Evolutionary conservation across 2,888 invertebrate species (phyloP).

Genomic region (Aspidapion aeneum): DNA sequence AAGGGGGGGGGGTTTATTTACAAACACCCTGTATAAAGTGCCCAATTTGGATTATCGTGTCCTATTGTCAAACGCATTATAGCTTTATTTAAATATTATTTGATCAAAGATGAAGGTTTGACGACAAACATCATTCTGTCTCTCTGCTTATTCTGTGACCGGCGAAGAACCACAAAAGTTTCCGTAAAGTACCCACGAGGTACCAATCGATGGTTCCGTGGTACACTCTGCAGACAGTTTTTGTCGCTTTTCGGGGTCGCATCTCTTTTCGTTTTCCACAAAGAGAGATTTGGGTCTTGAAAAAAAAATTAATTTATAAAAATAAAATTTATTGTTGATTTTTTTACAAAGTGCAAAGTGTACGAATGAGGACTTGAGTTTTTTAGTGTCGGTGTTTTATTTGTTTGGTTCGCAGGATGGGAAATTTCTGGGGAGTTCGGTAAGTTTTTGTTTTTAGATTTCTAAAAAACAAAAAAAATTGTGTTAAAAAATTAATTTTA

Average conservation of each 20-base stretch:
- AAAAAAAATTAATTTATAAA: not conserved
- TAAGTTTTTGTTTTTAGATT: not conserved
- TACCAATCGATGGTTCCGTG: not conserved
- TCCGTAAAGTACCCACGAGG: not conserved
- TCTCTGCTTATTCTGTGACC: no score
- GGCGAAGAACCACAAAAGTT: not conserved
- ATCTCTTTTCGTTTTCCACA: not conserved
- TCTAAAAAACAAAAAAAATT: no score
- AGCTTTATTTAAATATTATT: no score
- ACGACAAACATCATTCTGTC: no score
- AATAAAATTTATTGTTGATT: no score
- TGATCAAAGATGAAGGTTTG: no score
- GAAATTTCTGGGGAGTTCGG: not conserved
- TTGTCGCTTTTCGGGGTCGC: not conserved
- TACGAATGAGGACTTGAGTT: not conserved
- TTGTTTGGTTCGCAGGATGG: not conserved
- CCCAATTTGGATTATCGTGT: no score
- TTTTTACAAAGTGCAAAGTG: not conserved
- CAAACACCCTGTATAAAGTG: no score
- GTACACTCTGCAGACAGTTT: not conserved
- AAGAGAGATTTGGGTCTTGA: not conserved
- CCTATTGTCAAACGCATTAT: no score
- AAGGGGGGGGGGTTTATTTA: no score
- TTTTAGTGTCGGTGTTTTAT: not conserved
- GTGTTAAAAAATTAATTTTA: no score